Percentiles rank a stretch among this genome's conserved stretches.
These are phyloP conservation scores for Xestia sexstrigata DNA, from an alignment of 2,888 invertebrate species.

Conservation along the genomic window DNA sequence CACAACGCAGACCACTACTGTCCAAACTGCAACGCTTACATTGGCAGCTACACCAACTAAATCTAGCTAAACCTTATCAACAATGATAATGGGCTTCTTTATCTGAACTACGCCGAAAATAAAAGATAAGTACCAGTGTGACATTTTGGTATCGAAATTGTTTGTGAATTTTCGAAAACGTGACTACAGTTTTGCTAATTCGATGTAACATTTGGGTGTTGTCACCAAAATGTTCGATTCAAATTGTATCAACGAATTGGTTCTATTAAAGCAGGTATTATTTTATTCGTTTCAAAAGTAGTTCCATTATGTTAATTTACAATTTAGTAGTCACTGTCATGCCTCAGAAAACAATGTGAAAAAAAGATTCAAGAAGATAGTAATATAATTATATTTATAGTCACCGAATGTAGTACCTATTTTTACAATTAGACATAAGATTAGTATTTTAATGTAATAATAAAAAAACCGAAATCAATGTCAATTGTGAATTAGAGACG, in stretches of 20 bases:
- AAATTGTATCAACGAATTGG: background rate
- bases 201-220: background rate
- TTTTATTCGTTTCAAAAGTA: background rate
- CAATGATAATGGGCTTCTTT: slow-evolving; percentile 14
- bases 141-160: slow-evolving; percentile 16
- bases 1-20: slow-evolving; percentile 58
- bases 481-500: background rate
- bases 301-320: background rate
- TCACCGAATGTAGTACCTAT: slow-evolving; percentile 25
- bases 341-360: no score
- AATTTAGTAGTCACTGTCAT: background rate
- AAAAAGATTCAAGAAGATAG: background rate
- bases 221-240: background rate
- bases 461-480: background rate
- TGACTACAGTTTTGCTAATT: slow-evolving; percentile 19
- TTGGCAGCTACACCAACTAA: slow-evolving; percentile 83
- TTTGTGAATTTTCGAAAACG: background rate
- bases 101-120: slow-evolving; percentile 17
- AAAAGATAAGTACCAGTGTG: slow-evolving; percentile 21
- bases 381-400: background rate
- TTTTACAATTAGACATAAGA: slow-evolving; percentile 1
- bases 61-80: background rate
- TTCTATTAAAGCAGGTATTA: background rate
- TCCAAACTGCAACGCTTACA: slow-evolving; percentile 84
- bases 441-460: slow-evolving; percentile 7